Evolutionary conservation across 2,113 vertebrate species (phyloP).

Genomic region (Laticauda laticaudata): DNA sequence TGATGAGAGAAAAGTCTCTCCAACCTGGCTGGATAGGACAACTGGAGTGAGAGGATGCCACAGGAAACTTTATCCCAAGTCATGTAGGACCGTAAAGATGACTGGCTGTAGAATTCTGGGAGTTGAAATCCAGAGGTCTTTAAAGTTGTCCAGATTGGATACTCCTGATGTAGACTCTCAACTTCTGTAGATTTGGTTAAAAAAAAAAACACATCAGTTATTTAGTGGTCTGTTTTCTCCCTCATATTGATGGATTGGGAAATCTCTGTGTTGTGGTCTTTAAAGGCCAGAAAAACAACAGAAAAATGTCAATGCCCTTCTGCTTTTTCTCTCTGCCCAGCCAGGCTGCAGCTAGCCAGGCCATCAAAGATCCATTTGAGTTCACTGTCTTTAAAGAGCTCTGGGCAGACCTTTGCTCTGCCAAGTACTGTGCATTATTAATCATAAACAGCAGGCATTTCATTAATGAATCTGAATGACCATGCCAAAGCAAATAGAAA

Average conservation of each 20-base stretch:
- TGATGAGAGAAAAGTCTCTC: neutral
- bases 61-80: neutral
- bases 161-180: neutral
- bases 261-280: neutral
- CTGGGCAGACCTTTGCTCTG: neutral
- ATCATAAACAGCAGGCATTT: conserved; percentile 7
- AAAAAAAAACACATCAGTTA: neutral
- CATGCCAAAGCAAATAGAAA: neutral
- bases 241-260: neutral
- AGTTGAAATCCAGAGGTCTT: neutral
- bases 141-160: neutral
- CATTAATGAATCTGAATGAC: neutral
- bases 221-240: neutral
- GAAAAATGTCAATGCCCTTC: neutral
- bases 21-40: neutral
- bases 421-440: neutral
- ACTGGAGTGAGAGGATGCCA: neutral
- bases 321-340: neutral
- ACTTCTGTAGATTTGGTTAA: neutral
- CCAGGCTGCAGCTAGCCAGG: neutral
- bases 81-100: neutral
- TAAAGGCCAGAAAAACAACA: neutral
- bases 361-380: neutral
- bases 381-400: neutral
- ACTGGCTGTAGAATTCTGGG: neutral